Evolutionary conservation across 2,888 invertebrate species (phyloP).

Genomic region (Slavum lentiscoides): DNA sequence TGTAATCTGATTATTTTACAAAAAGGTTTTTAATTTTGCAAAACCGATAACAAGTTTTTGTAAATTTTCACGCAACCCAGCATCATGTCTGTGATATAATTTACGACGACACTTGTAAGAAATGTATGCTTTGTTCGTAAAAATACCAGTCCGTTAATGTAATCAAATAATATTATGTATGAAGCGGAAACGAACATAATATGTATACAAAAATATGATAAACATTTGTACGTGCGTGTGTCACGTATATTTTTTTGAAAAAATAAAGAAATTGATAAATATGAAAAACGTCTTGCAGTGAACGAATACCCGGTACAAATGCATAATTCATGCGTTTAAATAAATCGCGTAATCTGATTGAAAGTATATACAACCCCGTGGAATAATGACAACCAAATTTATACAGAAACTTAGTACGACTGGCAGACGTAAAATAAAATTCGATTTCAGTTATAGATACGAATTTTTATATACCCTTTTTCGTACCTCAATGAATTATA

Average conservation of each 20-base stretch:
- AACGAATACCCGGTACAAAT: slow-evolving; percentile 9
- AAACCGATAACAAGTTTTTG: too few relatives aligned
- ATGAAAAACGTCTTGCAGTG: slow-evolving; percentile 13
- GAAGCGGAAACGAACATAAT: too few relatives aligned
- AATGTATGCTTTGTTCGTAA: too few relatives aligned
- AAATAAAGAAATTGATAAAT: background rate
- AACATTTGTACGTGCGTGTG: background rate
- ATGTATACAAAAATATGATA: background rate
- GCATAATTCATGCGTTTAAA: slow-evolving; percentile 44
- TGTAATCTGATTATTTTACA: too few relatives aligned
- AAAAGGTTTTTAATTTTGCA: too few relatives aligned
- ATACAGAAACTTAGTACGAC: slow-evolving; percentile 5
- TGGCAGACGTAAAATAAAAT: slow-evolving; percentile 16
- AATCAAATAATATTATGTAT: too few relatives aligned
- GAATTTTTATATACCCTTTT: slow-evolving; percentile 6
- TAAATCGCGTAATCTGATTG: slow-evolving; percentile 26
- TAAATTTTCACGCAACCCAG: too few relatives aligned
- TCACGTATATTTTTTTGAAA: background rate
- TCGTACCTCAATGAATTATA: slow-evolving; percentile 8
- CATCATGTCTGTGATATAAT: too few relatives aligned
- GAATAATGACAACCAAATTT: slow-evolving; percentile 43
- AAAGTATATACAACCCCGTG: slow-evolving; percentile 16
- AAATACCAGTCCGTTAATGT: too few relatives aligned
- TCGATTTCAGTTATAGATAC: slow-evolving; percentile 33
- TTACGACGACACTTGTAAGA: too few relatives aligned